Conservation (phyloP, 2,113 vertebrate species). For the Rhinolophus ferrumequinum region DNA sequence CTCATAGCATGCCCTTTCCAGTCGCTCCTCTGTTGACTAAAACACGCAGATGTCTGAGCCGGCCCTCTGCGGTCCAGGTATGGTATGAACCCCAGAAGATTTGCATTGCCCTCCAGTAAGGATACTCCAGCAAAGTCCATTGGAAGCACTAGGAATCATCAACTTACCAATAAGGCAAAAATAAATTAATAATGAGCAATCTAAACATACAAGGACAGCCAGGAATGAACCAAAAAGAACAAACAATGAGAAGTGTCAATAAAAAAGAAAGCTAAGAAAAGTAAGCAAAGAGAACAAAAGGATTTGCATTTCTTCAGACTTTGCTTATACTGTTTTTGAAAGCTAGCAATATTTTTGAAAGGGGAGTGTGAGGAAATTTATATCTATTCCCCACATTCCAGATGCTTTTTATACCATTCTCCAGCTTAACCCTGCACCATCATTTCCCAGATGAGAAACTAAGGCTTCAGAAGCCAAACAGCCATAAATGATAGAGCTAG, state of each 20-base stretch:
- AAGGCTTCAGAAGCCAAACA: background rate
- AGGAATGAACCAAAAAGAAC: background rate
- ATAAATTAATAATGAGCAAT: fast-evolving
- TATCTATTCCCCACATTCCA: background rate
- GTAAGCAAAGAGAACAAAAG: background rate
- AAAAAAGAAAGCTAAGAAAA: background rate
- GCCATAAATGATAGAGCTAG: background rate
- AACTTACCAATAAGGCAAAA: background rate
- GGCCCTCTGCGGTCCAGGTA: background rate
- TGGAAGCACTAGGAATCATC: background rate
- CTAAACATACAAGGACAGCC: no score
- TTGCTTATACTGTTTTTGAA: background rate
- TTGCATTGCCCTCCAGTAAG: background rate
- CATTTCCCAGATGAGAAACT: background rate
- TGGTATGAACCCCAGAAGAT: background rate
- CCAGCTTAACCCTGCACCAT: background rate
- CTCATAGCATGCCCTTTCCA: background rate
- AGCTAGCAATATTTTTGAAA: background rate
- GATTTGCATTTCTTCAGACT: background rate
- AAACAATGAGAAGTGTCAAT: no score
- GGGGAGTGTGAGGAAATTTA: background rate
- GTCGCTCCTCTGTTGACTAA: background rate
- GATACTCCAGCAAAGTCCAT: no score
- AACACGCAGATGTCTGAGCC: background rate
- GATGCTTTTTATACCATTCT: background rate